Conservation (phyloP, 1,140 invertebrate genomes). For the Lysiphlebus fabarum region DNA sequence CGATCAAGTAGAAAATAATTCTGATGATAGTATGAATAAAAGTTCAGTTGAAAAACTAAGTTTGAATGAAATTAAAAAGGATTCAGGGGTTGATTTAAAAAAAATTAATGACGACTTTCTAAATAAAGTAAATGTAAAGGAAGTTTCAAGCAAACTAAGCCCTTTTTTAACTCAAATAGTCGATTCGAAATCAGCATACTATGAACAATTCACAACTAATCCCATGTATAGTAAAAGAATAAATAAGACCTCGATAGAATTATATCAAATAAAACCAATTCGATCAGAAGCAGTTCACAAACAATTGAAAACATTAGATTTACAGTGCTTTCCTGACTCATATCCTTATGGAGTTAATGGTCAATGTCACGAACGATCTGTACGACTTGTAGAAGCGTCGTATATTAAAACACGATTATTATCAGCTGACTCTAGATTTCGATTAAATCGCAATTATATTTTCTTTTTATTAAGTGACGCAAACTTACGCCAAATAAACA, state of each 20-base stretch:
- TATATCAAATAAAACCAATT: slow-evolving; percentile 19
- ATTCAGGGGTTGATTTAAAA: too few relatives aligned
- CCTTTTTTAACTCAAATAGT: slow-evolving; percentile 20
- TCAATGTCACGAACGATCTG: slow-evolving; percentile 6
- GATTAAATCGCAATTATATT: slow-evolving; percentile 22
- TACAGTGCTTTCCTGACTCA: slow-evolving; percentile 26
- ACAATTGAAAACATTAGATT: slow-evolving; percentile 11
- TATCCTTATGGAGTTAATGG: slow-evolving; percentile 21
- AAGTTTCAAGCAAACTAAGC: neutral
- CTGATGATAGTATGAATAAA: too few relatives aligned
- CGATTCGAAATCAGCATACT: slow-evolving; percentile 16
- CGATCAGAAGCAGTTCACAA: slow-evolving; percentile 3
- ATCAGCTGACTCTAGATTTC: slow-evolving; percentile 20
- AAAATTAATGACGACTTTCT: too few relatives aligned
- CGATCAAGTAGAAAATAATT: too few relatives aligned
- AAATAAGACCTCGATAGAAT: slow-evolving; percentile 25
- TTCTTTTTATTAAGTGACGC: slow-evolving; percentile 19
- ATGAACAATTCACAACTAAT: slow-evolving; percentile 30
- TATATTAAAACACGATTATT: too few relatives aligned
- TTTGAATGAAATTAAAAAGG: too few relatives aligned
- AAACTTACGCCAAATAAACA: slow-evolving; percentile 28
- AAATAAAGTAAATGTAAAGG: too few relatives aligned
- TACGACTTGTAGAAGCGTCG: neutral
- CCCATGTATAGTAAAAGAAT: slow-evolving; percentile 27
- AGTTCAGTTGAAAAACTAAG: too few relatives aligned